Base-by-base conservation (phyloP, 64 coral and sea anemone genomes). In the Montipora capricornis region DNA sequence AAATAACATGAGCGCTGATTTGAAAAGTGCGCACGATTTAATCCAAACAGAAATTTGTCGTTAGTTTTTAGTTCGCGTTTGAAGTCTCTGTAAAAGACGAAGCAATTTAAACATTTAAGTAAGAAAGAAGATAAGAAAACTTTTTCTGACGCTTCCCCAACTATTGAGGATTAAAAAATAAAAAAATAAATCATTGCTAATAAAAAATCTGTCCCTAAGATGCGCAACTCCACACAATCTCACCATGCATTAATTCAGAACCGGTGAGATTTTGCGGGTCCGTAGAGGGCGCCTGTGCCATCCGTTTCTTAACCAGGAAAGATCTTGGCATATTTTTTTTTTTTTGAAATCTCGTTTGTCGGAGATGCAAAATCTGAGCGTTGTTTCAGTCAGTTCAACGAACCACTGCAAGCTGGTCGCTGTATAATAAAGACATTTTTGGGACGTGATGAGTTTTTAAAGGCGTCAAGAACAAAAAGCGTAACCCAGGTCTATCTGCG, bases 401-500 rank as follows among this genome's bases (percentile, higher is more conserved):
- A 91, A 83, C 47, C 20, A 84, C 87, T 78, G 80, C 60, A 74
- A 89, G 92, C 84, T 74, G 67, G 87, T 82, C 81, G 84, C 94
- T 93, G 84, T 93, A 94, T 86, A 90, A 93, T 96, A 90, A 79
- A 96, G 88, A 91, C 91, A 96, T 96, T 96, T 95, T 96, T 74
- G 46, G 75, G 76, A 87, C 91, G 91, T 90, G 81, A 96, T 73
- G 90, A 60, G 62, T 89, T 91, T 90, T 97, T 94, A 94, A 82
- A 92, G 75, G 68, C 24, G 77, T 75, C 73, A 75, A 6, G 89
- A 94, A 97, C 89, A 95, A 94, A 89, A 94, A 37, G 37, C 89
- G 84, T 19, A 78, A 5, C 74, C 78, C 82, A 89, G 68, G 48
- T 49, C 37, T 66, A 90, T 88, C 78, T 94, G 74, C 45, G n/a